Conservation (phyloP, 2,113 vertebrate species). For the Trichechus manatus region DNA sequence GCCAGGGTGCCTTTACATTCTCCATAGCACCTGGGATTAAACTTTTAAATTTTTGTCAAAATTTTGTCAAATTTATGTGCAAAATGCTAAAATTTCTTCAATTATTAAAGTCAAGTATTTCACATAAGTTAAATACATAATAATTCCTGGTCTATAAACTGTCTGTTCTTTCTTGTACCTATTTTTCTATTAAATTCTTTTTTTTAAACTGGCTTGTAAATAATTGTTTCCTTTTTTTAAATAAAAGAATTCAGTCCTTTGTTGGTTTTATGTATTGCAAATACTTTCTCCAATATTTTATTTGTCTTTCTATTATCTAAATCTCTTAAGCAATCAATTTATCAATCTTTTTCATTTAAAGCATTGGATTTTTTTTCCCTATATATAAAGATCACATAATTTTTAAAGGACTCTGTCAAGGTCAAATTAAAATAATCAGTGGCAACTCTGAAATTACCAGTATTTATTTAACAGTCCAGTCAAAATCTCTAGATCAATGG, state of each 20-base stretch:
- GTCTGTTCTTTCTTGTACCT: background rate
- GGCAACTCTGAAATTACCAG: background rate
- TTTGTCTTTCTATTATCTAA: background rate
- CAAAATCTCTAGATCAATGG: background rate
- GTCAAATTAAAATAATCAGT: background rate
- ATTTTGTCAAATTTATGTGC: background rate
- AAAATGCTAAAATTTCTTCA: background rate
- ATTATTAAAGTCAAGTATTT: background rate
- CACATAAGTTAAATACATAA: background rate
- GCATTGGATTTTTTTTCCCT: background rate
- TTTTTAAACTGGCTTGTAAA: background rate
- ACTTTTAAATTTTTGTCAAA: background rate
- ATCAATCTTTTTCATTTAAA: background rate
- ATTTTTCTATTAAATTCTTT: background rate
- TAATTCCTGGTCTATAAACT: background rate
- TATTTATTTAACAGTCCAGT: background rate
- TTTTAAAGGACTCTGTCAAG: background rate
- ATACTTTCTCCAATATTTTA: background rate
- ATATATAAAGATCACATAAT: background rate
- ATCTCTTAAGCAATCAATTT: background rate
- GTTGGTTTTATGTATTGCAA: background rate
- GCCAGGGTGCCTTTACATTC: background rate
- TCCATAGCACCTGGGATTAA: background rate
- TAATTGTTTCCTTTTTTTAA: background rate
- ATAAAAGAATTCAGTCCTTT: background rate